These are phyloP conservation scores for Microcebus ravelobensis DNA, from an alignment of 2,113 vertebrate species.

Conservation along the genomic window DNA sequence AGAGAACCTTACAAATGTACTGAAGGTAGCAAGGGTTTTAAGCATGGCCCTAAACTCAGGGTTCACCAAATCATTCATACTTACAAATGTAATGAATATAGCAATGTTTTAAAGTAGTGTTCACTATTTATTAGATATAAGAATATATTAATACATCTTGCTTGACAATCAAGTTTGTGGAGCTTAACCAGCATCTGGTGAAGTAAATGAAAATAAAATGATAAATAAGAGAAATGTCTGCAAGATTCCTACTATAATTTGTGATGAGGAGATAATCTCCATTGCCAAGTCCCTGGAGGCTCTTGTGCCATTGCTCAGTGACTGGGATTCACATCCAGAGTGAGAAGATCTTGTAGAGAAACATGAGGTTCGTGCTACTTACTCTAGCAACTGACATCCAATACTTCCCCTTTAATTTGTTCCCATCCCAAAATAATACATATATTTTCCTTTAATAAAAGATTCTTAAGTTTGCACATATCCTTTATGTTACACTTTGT, in stretches of 20 bases:
- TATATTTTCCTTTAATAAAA: background rate
- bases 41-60: background rate
- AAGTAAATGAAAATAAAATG: background rate
- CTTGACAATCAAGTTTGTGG: background rate
- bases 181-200: background rate
- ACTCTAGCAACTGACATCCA: background rate
- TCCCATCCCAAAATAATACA: background rate
- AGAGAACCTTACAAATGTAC: conserved; percentile 41
- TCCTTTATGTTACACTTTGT: background rate
- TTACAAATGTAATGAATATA: conserved; percentile 3
- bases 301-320: background rate
- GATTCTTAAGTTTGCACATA: background rate
- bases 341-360: background rate
- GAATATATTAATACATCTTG: background rate
- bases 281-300: background rate
- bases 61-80: background rate
- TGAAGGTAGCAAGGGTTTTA: background rate
- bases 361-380: background rate
- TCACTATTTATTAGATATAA: background rate
- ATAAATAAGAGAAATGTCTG: background rate
- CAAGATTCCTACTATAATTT: background rate
- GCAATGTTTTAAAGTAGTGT: background rate
- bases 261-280: background rate
- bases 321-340: background rate
- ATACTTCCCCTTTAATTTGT: background rate